Conservation (phyloP, 2,888 invertebrate genomes). For the Eucriotettix oculatus region DNA sequence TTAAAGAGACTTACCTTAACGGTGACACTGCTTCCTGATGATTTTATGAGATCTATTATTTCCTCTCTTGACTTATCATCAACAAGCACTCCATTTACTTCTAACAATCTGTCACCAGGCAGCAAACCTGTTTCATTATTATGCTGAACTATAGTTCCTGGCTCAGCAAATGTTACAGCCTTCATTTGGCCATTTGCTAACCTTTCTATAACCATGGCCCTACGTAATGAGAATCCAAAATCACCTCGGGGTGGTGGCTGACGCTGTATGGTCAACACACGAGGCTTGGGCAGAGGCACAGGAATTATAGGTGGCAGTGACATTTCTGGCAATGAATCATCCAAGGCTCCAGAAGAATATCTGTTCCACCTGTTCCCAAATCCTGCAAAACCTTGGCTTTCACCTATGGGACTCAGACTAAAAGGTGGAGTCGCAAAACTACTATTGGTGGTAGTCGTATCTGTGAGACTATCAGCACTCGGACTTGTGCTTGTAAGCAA, state of each 20-base stretch:
- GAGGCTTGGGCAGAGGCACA: slow-evolving; percentile 50
- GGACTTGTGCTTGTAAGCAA: slow-evolving; percentile 39
- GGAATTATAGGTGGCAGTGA: slow-evolving; percentile 54
- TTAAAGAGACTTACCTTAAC: slow-evolving; percentile 46
- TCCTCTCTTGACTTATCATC: slow-evolving; percentile 76
- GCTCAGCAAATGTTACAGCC: slow-evolving; percentile 80
- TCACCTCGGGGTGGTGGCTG: slow-evolving; percentile 75
- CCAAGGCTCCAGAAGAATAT: slow-evolving; percentile 38
- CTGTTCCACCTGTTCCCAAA: slow-evolving; percentile 6
- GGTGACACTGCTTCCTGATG: slow-evolving; percentile 63
- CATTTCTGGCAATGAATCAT: slow-evolving; percentile 2
- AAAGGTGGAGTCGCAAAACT: slow-evolving; percentile 78
- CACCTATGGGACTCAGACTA: slow-evolving; percentile 69
- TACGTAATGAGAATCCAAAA: slow-evolving; percentile 83
- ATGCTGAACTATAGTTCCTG: slow-evolving; percentile 54
- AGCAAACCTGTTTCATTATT: slow-evolving; percentile 57
- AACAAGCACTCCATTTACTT: slow-evolving; percentile 76
- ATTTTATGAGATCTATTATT: slow-evolving; percentile 83
- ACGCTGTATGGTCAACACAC: slow-evolving; percentile 57
- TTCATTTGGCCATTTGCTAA: slow-evolving; percentile 27
- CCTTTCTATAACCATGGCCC: slow-evolving; percentile 69
- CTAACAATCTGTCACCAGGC: slow-evolving; percentile 86
- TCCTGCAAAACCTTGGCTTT: slow-evolving; percentile 53
- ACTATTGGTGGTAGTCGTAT: slow-evolving; percentile 63
- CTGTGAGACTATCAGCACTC: slow-evolving; percentile 69